phyloP scores from a whole-genome alignment of 2,888 invertebrate genomes.

The Standfussiana lucernea region DNA sequence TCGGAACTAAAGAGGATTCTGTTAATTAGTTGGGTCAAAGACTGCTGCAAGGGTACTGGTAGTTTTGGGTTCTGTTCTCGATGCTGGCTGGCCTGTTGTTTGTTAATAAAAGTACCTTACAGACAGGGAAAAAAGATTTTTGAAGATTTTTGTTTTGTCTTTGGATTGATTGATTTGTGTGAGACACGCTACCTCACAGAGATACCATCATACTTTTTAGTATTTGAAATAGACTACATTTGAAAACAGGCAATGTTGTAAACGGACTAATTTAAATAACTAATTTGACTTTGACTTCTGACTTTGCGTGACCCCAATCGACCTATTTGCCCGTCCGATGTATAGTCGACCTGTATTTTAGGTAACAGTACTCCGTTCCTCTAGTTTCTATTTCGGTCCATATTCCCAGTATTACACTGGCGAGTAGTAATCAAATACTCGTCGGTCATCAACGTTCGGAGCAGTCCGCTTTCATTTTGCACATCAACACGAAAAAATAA shows the following conservation, averaged over 20 bases:
- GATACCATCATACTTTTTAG: neutral
- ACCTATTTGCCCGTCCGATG: neutral
- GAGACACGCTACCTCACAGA: neutral
- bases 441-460: slow-evolving; percentile 37
- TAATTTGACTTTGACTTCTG: slow-evolving; percentile 6
- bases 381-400: neutral
- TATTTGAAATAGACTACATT: neutral
- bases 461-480: slow-evolving; percentile 23
- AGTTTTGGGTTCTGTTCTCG: neutral
- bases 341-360: neutral
- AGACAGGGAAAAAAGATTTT: neutral
- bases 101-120: neutral
- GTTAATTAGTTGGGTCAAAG: too few species aligned
- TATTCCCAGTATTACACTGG: slow-evolving; percentile 14
- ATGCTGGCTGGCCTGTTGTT: neutral
- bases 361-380: neutral
- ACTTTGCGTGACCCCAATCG: slow-evolving; percentile 15
- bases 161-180: neutral
- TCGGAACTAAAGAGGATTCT: too few species aligned
- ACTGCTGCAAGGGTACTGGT: neutral
- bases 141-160: neutral
- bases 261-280: neutral
- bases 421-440: slow-evolving; percentile 56
- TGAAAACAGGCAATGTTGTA: neutral
- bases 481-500: slow-evolving; percentile 37